Base-by-base conservation (phyloP, 2,888 invertebrate genomes). In the Apamea sordens region DNA sequence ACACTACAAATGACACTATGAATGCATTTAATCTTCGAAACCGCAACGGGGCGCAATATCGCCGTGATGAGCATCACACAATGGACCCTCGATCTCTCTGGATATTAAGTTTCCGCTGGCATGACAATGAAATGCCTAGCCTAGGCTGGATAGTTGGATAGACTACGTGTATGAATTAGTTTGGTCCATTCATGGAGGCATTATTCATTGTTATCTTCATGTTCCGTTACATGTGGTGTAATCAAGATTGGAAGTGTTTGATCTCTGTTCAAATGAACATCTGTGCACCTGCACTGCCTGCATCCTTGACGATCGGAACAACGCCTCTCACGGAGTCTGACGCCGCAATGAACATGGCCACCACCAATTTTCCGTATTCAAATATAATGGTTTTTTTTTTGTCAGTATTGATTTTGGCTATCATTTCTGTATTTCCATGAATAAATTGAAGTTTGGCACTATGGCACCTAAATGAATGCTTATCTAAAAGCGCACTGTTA, bases 31-130 rank as follows among this genome's bases (percentile, higher is more conserved):
- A 93, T 94, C 93, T 90, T 84, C 88, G 71, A 84, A 84, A 85
- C 77, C 73, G 84, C 84, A 87, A 77, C 85, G 83, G 53, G 79
- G 77, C 82, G 89, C 88, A 90, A 90, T 89, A 90, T 90, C 84
- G 83, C 68, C 76, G 80, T 82, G 86, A 86, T 89, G 89, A 90
- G 83, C 73, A 68, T 13, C 64, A 41, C 53, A 86, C 85, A 86
- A 95, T 95, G 91, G 93, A 82, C 91, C 87, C 92, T 93, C 93
- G 92, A 95, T 95, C 94, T 95, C 93, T 90, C 89, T 91, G 92
- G 94, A 94, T 95, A 95, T 95, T 95, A 95, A 94, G 94, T 94
- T 94, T 94, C 95, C 94, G 94, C 91, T 89, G 91, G 90, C 90
- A 90, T 91, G 89, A 94, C 93, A 93, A 92, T 94, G 93, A 92